Percentiles rank a stretch among this genome's conserved stretches.
phyloP scores from a whole-genome alignment of 1,140 invertebrate species.

The Camponotus floridanus region DNA sequence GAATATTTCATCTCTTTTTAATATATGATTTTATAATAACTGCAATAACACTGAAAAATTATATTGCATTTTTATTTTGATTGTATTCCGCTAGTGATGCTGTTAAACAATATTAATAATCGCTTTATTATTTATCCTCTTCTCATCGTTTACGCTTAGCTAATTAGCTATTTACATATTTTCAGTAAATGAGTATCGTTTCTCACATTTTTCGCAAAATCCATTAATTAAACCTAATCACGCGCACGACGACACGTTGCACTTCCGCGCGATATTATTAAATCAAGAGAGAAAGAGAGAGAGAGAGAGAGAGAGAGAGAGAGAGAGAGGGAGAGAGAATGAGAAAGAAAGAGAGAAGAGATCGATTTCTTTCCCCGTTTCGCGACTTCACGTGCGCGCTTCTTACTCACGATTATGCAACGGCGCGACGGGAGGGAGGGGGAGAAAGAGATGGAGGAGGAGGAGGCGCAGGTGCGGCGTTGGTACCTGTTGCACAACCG shows the following conservation, averaged over 20 bases:
- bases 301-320: background rate
- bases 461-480: slow-evolving; percentile 72
- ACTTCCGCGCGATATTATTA: background rate
- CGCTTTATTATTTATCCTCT: background rate
- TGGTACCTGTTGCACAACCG: slow-evolving; percentile 85
- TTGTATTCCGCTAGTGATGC: background rate
- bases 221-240: slow-evolving; percentile 30
- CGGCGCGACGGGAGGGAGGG: slow-evolving; percentile 60
- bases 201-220: slow-evolving; percentile 21
- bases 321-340: background rate
- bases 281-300: background rate
- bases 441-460: background rate
- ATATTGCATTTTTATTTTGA: background rate
- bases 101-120: slow-evolving; percentile 18
- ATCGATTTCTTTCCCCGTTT: slow-evolving; percentile 67
- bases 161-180: slow-evolving; percentile 16
- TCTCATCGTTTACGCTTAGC: background rate
- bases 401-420: slow-evolving; percentile 82
- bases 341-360: background rate
- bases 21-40: background rate
- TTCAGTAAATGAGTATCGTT: background rate
- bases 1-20: background rate
- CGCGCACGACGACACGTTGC: background rate
- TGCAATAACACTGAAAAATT: background rate
- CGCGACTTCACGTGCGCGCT: slow-evolving; percentile 74